Evolutionary conservation across 2,888 invertebrate genomes (phyloP), one percentile per base, ranked within the genome.

Genomic region (Metalampra italica): DNA sequence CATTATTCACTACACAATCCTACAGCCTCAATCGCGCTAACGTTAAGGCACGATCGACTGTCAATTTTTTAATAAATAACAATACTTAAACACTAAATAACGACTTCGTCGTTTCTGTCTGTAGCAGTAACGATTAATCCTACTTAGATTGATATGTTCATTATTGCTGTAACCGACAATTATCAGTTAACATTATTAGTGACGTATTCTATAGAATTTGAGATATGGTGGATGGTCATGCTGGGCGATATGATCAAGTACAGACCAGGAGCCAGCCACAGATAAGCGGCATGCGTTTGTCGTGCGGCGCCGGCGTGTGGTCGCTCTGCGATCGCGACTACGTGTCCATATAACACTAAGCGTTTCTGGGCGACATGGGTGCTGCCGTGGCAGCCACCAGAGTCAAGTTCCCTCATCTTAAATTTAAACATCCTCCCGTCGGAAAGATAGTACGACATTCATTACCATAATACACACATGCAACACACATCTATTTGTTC

Each of bases 321-420:
- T 8, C 22, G 7, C 39, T 11, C 22, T 30, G 14, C 13, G 15
- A 14, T n/a, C 14, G 39, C 29, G 41, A 12, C n/a, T n/a, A n/a
- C 14, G 29, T 74, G 82, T 83, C 82, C 84, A 80, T 82, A 82
- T 81, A 86, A 86, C 86, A 86, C 86, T 61, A 57, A 61, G 59
- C 63, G 71, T 75, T 71, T 72, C 70, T 58, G 72, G 80, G 85
- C 87, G 78, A 86, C 75, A 57, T 68, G 75, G 82, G 85, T 72
- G 82, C 72, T 75, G 72, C 71, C 49, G 50, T 48, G 52, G 73
- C 75, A 75, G 80, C 86, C 76, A 86, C 85, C 88, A 89, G 86
- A 83, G 86, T 88, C 89, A 89, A 84, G 70, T 88, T 89, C 87
- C 86, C 76, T 78, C 73, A 78, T 83, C 77, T 87, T 85, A 86